Evolutionary conservation across 2,888 invertebrate genomes (phyloP), one percentile per base, ranked within the genome.

Genomic region (Nomada ruficornis): DNA sequence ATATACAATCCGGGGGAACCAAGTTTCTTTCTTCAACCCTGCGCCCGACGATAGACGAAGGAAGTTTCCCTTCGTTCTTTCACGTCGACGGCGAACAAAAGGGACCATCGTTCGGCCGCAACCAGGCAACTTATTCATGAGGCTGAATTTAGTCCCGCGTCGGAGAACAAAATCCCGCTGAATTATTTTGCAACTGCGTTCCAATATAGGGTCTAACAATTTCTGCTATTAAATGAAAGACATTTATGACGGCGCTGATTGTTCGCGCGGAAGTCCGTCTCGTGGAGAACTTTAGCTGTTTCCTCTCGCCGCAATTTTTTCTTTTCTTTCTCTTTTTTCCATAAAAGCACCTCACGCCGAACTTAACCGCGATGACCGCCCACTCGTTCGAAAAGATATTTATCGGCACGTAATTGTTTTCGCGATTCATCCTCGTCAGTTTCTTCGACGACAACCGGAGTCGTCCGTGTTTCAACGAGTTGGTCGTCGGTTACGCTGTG

Each of bases 341-440:
- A 29, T 10, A 57, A 72, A 65, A 68, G 67, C 65, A 65, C 54
- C 55, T 62, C 1, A 15, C 42, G 55, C 5, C n/a, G 20, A 67
- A 67, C 54, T 72, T 67, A 72, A 55, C 36, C 29, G 52, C 29
- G 65, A 67, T 29, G 60, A 62, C n/a, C 26, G 9, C 9, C 29
- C 18, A 15, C 29, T 5, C 29, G 18, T 13, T 36, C 57, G 15
- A 26, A 69, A 69, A 69, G 64, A 36, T 64, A 79, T 79, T 74
- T 74, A 59, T 69, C n/a, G 29, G 13, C 42, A 63, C 44, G 26
- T 63, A 74, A 74, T 74, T 79, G 75, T 79, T 74, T 74, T 69
- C 57, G 18, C 57, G 65, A 64, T 57, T 74, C 70, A 55, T 71
- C 42, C 70, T 13, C 13, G 36, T 15, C n/a, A 23, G 57, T 57